Base-by-base conservation (phyloP, 2,113 vertebrate genomes). In the Isichthys henryi region DNA sequence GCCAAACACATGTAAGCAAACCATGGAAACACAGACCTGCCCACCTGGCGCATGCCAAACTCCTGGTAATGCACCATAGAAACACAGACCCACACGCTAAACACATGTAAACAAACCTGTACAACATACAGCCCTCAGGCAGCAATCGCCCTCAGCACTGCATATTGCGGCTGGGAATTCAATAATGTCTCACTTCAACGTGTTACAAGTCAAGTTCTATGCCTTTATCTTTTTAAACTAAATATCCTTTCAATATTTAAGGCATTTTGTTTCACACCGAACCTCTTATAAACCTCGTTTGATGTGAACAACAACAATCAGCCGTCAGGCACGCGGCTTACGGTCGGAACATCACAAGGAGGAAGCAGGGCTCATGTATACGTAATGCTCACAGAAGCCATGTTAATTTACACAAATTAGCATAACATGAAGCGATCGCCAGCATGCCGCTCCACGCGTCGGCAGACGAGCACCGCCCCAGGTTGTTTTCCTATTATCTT, bases 331-430 rank as follows among this genome's bases (percentile, higher is more conserved):
- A 17, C 31, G 5, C 85, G 15, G 23, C 48, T 45, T 82, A 91
- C 31, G 48, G 85, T 90, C 11, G 84, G 89, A 48, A 52, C 84
- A 50, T n/a, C n/a, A 31, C 43, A 85, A 50, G 39, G 23, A 85
- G 46, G 19, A n/a, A n/a, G 46, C 88, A 70, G 58, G 27, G 86
- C 45, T 84, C 39, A 83, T 91, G 88, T 90, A 86, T 62, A 91
- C 49, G 31, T 74, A 17, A 31, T 88, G 84, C 88, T 90, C 17
- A 80, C 89, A 89, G 90, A 87, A 91, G 89, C 90, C 88, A 91
- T 93, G 90, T 92, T 91, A 93, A 92, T 93, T 91, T 91, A 92
- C 93, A 93, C 92, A 92, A 92, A 93, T 92, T 93, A 92, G 89
- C 90, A 92, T 89, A 88, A 92, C 89, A 92, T 91, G 88, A 88